These are phyloP conservation scores for Mormyrus hasselquistii DNA, from an alignment of 2,797 vertebrate species.

Conservation along the genomic window DNA sequence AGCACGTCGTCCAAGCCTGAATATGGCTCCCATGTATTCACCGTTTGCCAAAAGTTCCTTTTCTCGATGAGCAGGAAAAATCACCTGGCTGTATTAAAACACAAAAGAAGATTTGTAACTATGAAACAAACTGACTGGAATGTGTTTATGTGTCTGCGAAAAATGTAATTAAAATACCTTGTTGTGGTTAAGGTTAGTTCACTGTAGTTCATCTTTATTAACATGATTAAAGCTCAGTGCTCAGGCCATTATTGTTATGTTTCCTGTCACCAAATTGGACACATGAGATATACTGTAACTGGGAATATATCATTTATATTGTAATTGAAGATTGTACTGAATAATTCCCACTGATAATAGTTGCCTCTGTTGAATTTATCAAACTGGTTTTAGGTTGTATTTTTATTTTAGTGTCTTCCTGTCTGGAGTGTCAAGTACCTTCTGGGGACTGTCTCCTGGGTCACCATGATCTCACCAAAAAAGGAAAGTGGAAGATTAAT, in stretches of 20 bases:
- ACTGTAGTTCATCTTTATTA: not conserved
- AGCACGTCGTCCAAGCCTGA: not conserved
- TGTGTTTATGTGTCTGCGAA: not conserved
- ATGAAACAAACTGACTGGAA: not conserved
- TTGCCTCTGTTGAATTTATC: not conserved
- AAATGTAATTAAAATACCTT: not conserved
- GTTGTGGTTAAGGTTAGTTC: not conserved
- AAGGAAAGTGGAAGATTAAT: not conserved
- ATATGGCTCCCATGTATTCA: not conserved
- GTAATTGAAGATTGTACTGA: not conserved
- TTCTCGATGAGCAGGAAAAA: not conserved
- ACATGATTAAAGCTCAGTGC: not conserved
- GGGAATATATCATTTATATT: not conserved
- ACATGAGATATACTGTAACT: not conserved
- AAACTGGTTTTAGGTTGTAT: not conserved
- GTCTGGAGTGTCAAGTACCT: not conserved
- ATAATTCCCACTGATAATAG: not conserved
- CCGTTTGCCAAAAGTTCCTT: not conserved
- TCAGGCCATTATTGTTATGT: not conserved
- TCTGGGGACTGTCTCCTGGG: not conserved
- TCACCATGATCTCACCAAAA: not conserved
- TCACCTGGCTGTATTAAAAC: not conserved
- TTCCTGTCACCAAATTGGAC: not conserved
- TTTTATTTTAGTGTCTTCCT: not conserved
- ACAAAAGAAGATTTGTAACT: not conserved